phyloP scores from a whole-genome alignment of 2,888 invertebrate species.

The Euproctis similis region DNA sequence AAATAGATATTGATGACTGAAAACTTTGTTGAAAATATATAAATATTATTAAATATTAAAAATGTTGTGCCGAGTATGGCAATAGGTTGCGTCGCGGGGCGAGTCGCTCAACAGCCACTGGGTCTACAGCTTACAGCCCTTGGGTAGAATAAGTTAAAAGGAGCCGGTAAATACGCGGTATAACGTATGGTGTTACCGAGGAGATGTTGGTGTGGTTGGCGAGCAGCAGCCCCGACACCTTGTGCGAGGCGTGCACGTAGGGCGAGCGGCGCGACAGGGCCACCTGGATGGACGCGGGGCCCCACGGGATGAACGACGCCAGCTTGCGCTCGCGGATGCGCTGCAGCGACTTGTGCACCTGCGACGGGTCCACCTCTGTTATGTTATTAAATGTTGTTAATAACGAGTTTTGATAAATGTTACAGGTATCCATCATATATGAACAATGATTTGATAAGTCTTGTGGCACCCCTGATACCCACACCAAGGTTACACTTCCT shows the following conservation, averaged over 20 bases:
- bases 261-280: constrained; percentile 96
- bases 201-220: constrained; percentile 99
- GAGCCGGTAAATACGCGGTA: too few species aligned
- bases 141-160: too few species aligned
- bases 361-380: constrained; percentile 98
- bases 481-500: constrained; percentile 98
- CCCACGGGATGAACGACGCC: constrained; percentile 98
- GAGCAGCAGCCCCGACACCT: constrained; percentile 97
- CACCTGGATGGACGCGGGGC: constrained; percentile 97
- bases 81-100: too few species aligned
- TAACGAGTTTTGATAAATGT: too few species aligned
- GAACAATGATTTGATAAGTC: constrained; percentile 97
- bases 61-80: too few species aligned
- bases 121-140: too few species aligned
- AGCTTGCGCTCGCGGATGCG: constrained; percentile 95
- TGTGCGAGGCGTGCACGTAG: constrained; percentile 94
- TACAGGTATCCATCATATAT: constrained; percentile 95
- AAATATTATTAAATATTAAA: too few species aligned
- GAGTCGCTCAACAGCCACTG: too few species aligned
- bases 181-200: too few species aligned
- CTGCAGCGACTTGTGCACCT: constrained; percentile 97
- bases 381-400: too few species aligned
- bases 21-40: too few species aligned
- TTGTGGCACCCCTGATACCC: constrained; percentile 96
- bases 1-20: too few species aligned